Evolutionary conservation across 23 tunicate genomes (phyloP), one percentile per base, ranked within the genome.

Genomic region (Halocynthia aurantium): DNA sequence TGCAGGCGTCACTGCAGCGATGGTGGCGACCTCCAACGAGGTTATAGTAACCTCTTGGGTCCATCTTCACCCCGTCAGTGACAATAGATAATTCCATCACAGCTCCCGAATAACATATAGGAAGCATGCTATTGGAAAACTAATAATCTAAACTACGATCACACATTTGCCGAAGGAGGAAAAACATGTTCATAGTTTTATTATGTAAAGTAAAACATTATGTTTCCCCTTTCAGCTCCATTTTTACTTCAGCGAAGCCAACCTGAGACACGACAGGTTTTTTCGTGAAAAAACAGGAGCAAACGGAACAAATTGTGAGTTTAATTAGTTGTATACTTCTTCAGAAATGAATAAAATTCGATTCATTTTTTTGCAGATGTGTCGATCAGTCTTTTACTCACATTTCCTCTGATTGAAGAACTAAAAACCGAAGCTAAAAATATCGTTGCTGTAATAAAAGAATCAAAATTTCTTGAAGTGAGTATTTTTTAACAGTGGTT

Each of bases 191-290:
- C n/a, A n/a, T n/a, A n/a, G n/a, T n/a, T n/a, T n/a, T n/a, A n/a
- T 31, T 31, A 31, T 31, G 44, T 31, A 31, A 31, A 31, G 44
- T 31, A 31, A 31, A 31, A 31, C 44, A 31, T 0, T 31, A 31
- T 31, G 4, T n/a, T 67, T 67, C 5, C 1, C 31, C 22, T 15
- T 77, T 77, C 70, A 80, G 84, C 52, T 81, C 31, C 78, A 81
- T 58, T 81, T 81, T 60, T 81, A 69, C 68, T 40, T 81, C 58
- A 72, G 85, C 20, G 85, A 81, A 40, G 66, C 85, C 49, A 81
- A 81, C 62, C 55, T 81, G 8, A 51, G 71, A 13, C 70, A 71
- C 6, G 85, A 81, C 61, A 22, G 17, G 1, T 81, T 52, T 22
- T 21, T 81, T 71, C 67, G 76, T 51, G 78, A 72, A 60, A 81